Evolutionary conservation across 1,140 invertebrate species (phyloP), one percentile per base, ranked within the genome.

Genomic region (Neoseiulus cucumeris): DNA sequence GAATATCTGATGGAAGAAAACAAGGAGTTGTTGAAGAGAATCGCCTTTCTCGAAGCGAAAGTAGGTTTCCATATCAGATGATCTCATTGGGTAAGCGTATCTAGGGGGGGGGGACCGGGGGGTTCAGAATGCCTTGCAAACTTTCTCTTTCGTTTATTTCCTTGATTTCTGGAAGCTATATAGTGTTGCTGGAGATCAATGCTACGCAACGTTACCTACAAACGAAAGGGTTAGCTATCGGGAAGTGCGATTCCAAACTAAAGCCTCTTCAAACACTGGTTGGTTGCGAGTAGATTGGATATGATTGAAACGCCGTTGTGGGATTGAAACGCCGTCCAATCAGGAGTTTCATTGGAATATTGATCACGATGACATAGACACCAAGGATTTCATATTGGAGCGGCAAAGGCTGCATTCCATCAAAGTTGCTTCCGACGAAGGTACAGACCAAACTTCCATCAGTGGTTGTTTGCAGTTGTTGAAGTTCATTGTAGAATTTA

Each of bases 181-280:
- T n/a, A 20, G 41, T 64, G 6, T 41, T 66, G 25, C 45, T 64
- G 1, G 5, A 64, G 45, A 44, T 66, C 17, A 66, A 66, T 44
- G 33, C 41, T 22, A 20, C 17, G 14, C 47, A 66, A 64, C 28
- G 39, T 7, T 66, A 64, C 39, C 20, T 66, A 9, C 47, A 66
- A 64, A 66, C 29, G 4, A 18, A 41, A 9, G 65, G 65, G 39
- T 20, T 66, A 33, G 64, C 42, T 41, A 25, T 59, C 18, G 30
- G 51, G 9, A n/a, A 66, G n/a, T 66, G 45, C 25, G 7, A 29
- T 39, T 25, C 20, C 28, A 66, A 66, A 42, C 25, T 66, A 20
- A 55, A 41, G 17, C 4, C 17, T 66, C 30, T 66, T n/a, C 9
- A 66, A 20, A 64, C 17, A 18, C 7, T n/a, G 18, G 2, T 18